phyloP scores from a whole-genome alignment of 2,797 vertebrate species.

The Simalia tracyae region DNA sequence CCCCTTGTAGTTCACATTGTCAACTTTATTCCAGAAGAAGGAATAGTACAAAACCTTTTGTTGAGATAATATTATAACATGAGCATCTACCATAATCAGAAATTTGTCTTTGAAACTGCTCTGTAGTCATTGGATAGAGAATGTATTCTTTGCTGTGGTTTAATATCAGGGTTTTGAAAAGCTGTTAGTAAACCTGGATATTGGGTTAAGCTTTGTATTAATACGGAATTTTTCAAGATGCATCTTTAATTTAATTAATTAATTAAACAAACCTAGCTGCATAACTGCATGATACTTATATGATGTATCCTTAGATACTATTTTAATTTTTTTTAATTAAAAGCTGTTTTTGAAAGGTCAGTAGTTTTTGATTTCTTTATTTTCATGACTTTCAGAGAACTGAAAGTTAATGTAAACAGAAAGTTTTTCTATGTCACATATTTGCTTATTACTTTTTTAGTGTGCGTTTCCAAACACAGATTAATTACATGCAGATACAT shows the following conservation, averaged over 20 bases:
- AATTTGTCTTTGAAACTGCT: not conserved
- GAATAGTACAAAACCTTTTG: not conserved
- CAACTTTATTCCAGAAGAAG: not conserved
- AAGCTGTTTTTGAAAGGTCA: not conserved
- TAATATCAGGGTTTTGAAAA: not conserved
- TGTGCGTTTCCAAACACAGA: not conserved
- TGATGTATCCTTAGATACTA: not conserved
- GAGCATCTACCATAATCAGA: not conserved
- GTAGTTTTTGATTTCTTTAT: not conserved
- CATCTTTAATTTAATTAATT: not conserved
- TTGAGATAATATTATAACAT: not conserved
- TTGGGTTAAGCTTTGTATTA: not conserved
- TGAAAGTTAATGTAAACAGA: not conserved
- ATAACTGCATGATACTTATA: not conserved
- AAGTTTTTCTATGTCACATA: not conserved
- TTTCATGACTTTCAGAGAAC: not conserved
- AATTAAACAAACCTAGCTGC: not conserved
- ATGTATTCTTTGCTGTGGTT: not conserved
- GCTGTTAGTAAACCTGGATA: not conserved
- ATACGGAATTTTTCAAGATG: not conserved
- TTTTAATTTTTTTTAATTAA: not conserved
- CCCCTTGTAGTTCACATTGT: not conserved
- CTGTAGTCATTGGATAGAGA: not conserved
- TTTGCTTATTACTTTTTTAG: not conserved
- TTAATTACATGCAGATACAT: not conserved